Evolutionary conservation across 2,113 vertebrate species (phyloP).

Genomic region (Ranitomeya variabilis): DNA sequence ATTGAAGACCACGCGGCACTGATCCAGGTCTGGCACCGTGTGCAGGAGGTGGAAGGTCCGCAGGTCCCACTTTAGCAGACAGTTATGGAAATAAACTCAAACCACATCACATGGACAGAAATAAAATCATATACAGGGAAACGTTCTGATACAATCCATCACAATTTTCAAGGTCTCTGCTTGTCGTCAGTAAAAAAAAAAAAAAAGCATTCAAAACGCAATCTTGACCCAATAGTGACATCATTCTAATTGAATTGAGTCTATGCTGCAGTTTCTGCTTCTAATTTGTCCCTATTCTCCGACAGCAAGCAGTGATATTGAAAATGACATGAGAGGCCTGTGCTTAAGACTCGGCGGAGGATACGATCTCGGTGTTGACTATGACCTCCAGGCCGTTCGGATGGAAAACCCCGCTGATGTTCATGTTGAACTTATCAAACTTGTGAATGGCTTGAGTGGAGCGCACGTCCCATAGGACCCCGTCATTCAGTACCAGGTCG

Average conservation of each 20-base stretch:
- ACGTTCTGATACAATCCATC: not conserved
- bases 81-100: conserved; percentile 73
- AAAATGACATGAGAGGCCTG: not conserved
- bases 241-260: not conserved
- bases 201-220: not conserved
- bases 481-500: conserved; percentile 97
- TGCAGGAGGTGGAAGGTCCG: conserved; percentile 96
- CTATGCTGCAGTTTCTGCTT: too few species aligned
- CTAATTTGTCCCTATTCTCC: too few species aligned
- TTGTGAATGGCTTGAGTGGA: conserved; percentile 97
- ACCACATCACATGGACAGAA: not conserved
- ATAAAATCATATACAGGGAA: not conserved
- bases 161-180: not conserved
- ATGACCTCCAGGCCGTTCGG: conserved; percentile 96
- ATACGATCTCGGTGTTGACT: conserved; percentile 99
- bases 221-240: not conserved
- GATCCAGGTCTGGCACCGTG: conserved; percentile 95
- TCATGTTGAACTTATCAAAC: conserved; percentile 99
- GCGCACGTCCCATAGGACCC: conserved; percentile 97
- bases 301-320: too few species aligned
- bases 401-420: conserved; percentile 98
- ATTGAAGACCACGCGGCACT: conserved; percentile 99
- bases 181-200: not conserved
- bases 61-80: conserved; percentile 87
- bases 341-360: conserved; percentile 63